Percentiles rank a stretch among this genome's conserved stretches.
Conservation (phyloP, 2,797 vertebrate species). For the Bufotes viridis region DNA sequence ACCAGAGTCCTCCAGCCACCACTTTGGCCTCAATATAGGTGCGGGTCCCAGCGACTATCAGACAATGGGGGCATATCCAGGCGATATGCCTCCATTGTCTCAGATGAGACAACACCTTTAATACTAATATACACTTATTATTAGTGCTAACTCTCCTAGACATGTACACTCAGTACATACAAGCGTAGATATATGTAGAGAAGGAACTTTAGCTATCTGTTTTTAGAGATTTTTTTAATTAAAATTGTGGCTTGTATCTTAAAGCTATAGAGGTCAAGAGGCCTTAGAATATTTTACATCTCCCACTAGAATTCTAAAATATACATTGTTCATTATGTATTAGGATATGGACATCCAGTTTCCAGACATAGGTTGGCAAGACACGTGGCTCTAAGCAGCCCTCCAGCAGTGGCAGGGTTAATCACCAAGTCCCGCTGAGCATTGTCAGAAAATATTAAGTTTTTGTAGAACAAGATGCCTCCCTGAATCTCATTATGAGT, state of each 20-base stretch:
- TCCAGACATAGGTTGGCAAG: constrained; percentile 7
- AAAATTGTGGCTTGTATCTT: not conserved
- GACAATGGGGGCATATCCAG: too few relatives aligned
- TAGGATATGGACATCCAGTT: constrained; percentile 8
- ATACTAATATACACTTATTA: not conserved
- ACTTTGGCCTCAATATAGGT: too few relatives aligned
- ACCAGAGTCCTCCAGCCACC: too few relatives aligned
- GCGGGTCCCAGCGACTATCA: too few relatives aligned
- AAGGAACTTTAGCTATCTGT: not conserved
- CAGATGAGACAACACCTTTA: not conserved
- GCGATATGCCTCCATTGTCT: too few relatives aligned
- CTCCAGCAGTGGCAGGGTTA: constrained; percentile 45
- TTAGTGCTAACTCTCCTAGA: not conserved
- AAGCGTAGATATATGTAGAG: not conserved
- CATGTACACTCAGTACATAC: not conserved
- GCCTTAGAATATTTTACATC: not conserved
- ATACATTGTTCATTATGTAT: not conserved
- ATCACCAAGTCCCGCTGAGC: constrained; percentile 28
- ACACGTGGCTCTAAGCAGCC: not conserved
- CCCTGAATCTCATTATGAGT: constrained; percentile 58
- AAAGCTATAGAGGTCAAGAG: not conserved
- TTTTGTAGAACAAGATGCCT: constrained; percentile 57
- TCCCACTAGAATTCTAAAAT: not conserved
- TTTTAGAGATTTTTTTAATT: not conserved
- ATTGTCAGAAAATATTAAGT: constrained; percentile 27